Conservation (phyloP, 2,797 vertebrate species). For the Gadopsis bispinosus region DNA sequence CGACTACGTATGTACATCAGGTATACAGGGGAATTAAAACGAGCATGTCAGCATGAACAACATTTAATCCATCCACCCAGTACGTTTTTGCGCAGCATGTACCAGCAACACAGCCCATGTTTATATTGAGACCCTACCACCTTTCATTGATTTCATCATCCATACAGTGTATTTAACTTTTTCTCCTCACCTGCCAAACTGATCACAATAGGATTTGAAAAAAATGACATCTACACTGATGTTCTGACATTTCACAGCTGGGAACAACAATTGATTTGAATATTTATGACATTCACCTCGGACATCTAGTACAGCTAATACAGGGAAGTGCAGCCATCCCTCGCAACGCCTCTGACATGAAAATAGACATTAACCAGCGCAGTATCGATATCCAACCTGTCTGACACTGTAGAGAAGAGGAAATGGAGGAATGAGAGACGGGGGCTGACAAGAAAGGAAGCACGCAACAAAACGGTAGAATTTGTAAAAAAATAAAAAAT, state of each 20-base stretch:
- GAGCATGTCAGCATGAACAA: neutral
- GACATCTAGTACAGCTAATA: neutral
- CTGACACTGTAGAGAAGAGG: neutral
- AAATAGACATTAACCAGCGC: neutral
- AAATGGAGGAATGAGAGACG: neutral
- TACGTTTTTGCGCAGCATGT: neutral
- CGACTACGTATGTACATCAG: neutral
- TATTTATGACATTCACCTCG: conserved; percentile 15
- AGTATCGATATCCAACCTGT: neutral
- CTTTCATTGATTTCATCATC: neutral
- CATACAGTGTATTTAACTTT: neutral
- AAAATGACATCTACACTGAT: neutral
- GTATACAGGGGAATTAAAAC: neutral
- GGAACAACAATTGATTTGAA: conserved; percentile 8
- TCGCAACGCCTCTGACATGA: neutral
- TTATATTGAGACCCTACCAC: neutral
- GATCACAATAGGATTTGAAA: neutral
- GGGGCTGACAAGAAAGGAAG: neutral
- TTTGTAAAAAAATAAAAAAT: neutral
- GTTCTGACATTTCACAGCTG: conserved; percentile 22
- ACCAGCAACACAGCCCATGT: neutral
- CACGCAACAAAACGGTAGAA: neutral
- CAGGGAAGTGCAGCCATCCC: no score
- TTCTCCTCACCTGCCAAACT: neutral
- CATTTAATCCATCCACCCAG: neutral